Base-by-base conservation (phyloP, 2,888 invertebrate species). In the Rhamphomyia laevipes region DNA sequence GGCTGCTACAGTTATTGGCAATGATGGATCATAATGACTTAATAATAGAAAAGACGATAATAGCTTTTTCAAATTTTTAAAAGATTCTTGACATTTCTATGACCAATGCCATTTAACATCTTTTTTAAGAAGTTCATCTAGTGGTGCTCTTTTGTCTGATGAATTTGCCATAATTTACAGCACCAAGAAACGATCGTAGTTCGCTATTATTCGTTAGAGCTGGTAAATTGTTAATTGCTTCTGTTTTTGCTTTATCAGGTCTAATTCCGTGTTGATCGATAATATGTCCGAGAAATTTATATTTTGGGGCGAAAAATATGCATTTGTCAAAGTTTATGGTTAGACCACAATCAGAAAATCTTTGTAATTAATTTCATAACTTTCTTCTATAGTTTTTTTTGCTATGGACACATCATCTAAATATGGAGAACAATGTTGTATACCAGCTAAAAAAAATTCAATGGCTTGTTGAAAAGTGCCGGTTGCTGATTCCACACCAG, bases 321-420 rank as follows among this genome's bases (percentile, higher is more conserved):
- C 56, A 54, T 46, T 55, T 53, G 18, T 48, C 46, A 30, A 47
- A 35, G 17, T 52, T 52, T 1, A 54, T 40, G 46, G 33, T 54
- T 49, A 10, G 46, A 46, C 30, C 33, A 42, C 23, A 47, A 44
- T 12, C 49, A 50, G 49, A 12, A 27, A 38, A 51, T 1, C 53
- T 43, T 15, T 50, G 30, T 30, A 55, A 35, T 47, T 23, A 12
- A 51, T 48, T 42, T 45, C 41, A 2, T 41, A 35, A 17, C 55
- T 51, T n/a, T n/a, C n/a, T n/a, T n/a, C n/a, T n/a, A n/a, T n/a
- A n/a, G n/a, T n/a, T n/a, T n/a, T n/a, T n/a, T n/a, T n/a, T n/a
- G n/a, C n/a, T n/a, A 55, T 35, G 35, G 54, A 38, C 13, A 56
- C 52, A 42, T 56, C 55, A 45, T 56, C 56, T 13, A 56, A 11